These are phyloP conservation scores for Gari tellinella DNA, from an alignment of 2,888 invertebrate genomes.

Conservation along the genomic window DNA sequence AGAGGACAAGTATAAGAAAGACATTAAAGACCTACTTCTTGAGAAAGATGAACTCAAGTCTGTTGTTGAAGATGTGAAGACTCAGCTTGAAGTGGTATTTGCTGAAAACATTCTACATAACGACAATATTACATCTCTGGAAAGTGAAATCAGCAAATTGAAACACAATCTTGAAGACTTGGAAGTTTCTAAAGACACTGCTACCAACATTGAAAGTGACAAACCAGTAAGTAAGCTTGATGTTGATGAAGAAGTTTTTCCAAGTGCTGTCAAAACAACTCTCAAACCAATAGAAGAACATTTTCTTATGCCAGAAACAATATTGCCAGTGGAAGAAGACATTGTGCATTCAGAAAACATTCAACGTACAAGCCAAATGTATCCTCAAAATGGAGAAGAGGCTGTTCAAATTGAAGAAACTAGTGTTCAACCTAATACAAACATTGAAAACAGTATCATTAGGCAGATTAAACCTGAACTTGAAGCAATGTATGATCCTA, in stretches of 20 bases:
- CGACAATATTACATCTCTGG: slow-evolving; percentile 2
- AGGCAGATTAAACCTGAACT: no score
- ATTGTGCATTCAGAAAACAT: neutral
- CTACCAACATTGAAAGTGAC: neutral
- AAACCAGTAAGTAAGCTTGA: slow-evolving; percentile 23
- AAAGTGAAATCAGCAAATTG: slow-evolving; percentile 14
- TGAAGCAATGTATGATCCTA: no score
- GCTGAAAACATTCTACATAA: slow-evolving; percentile 16
- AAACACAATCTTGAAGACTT: slow-evolving; percentile 9
- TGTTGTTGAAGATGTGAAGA: slow-evolving; percentile 11
- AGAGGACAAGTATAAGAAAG: slow-evolving; percentile 21
- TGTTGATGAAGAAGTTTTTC: neutral
- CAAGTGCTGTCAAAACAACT: neutral
- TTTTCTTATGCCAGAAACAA: slow-evolving; percentile 3
- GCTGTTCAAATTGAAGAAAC: no score
- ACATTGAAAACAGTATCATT: no score
- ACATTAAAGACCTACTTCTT: slow-evolving; percentile 20
- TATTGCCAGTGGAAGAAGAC: slow-evolving; percentile 7
- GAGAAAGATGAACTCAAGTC: slow-evolving; percentile 18
- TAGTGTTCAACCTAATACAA: no score
- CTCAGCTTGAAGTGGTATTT: slow-evolving; percentile 2
- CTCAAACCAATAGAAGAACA: neutral
- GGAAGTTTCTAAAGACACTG: no score
- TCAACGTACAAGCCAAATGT: no score
- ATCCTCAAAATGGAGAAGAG: no score